These are phyloP conservation scores for Grammomys surdaster DNA, from an alignment of 2,113 vertebrate species.

Conservation along the genomic window DNA sequence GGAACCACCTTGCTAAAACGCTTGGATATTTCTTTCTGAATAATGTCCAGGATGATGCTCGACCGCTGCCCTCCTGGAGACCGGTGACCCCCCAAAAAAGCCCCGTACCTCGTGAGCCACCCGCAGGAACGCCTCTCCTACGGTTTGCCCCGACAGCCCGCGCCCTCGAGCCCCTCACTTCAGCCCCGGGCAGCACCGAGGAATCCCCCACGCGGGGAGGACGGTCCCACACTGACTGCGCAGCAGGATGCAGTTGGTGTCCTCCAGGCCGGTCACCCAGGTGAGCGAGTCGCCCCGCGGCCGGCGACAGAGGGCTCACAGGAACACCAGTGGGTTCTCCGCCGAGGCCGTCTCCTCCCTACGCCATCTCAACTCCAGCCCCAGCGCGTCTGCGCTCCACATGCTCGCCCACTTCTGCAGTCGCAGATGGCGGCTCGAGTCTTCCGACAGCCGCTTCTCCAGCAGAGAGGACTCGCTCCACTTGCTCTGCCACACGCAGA, in stretches of 20 bases:
- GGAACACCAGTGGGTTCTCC: conserved; percentile 85
- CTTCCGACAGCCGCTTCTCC: conserved; percentile 52
- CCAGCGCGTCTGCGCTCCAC: conserved; percentile 19
- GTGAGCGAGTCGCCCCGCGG: conserved; percentile 87
- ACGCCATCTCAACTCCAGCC: background rate
- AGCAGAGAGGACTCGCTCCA: conserved; percentile 36
- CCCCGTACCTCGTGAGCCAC: background rate
- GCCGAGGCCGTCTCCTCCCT: background rate
- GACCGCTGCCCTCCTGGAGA: background rate
- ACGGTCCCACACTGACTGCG: conserved; percentile 79
- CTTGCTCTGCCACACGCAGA: background rate
- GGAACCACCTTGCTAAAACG: background rate
- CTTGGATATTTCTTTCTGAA: background rate
- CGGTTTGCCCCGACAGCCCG: background rate
- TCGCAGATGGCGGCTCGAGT: conserved; percentile 56
- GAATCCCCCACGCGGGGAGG: background rate
- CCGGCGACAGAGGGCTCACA: conserved; percentile 86
- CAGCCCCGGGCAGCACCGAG: background rate
- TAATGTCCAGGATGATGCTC: background rate
- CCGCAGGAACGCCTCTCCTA: background rate
- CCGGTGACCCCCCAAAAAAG: background rate
- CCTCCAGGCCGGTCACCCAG: conserved; percentile 84
- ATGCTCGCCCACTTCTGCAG: conserved; percentile 67
- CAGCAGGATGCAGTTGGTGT: conserved; percentile 82
- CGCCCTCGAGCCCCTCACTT: background rate